Percentiles rank a stretch among this genome's conserved stretches.
Conservation (phyloP, 1,140 invertebrate genomes). For the Caenorhabditis tropicalis region DNA sequence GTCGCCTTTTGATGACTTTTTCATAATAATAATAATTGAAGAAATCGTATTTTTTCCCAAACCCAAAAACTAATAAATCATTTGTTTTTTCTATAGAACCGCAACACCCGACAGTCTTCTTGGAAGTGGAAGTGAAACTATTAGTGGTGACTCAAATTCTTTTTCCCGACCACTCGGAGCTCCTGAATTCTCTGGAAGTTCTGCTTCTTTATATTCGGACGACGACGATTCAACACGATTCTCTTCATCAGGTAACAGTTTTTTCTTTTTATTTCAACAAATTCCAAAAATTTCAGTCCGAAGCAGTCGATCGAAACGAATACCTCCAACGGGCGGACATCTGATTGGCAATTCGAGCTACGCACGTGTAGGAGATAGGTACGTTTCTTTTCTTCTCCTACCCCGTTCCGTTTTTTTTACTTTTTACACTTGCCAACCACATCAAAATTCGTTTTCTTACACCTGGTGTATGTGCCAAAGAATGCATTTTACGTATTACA, state of each 20-base stretch:
- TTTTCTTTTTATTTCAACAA: neutral
- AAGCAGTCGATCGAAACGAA: constrained; percentile 19
- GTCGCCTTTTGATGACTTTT: neutral
- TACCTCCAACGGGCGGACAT: constrained; percentile 22
- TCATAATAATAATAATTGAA: constrained; percentile 37
- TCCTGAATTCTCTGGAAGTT: constrained; percentile 21
- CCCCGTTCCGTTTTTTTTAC: neutral
- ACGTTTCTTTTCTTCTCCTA: neutral
- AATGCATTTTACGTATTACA: neutral
- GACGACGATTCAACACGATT: constrained; percentile 34
- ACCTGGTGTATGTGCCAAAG: neutral
- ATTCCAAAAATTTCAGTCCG: neutral
- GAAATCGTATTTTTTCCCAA: neutral
- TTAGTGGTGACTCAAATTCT: neutral
- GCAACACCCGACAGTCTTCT: constrained; percentile 8
- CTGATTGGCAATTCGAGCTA: constrained; percentile 34
- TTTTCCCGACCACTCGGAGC: neutral
- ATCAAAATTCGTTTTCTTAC: constrained; percentile 2
- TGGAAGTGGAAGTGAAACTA: constrained; percentile 29
- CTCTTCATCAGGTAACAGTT: neutral
- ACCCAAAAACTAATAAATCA: neutral
- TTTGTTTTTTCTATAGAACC: neutral
- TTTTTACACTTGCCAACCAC: neutral
- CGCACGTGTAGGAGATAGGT: constrained; percentile 36
- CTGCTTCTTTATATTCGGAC: constrained; percentile 18